These are phyloP conservation scores for Phylloscopus trochilus DNA, from an alignment of 2,113 vertebrate species.

Conservation along the genomic window DNA sequence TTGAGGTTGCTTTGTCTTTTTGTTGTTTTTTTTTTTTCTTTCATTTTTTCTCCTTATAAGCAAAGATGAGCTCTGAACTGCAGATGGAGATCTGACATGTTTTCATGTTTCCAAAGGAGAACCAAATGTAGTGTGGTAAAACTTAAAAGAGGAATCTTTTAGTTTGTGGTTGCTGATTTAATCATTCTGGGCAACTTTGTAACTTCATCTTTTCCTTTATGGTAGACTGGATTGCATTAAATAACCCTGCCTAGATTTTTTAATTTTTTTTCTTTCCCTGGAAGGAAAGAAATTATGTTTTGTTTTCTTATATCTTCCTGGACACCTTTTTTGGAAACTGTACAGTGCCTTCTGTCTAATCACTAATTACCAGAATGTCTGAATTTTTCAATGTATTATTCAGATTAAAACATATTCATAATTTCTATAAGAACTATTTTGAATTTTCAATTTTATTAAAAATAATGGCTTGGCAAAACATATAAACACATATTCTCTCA, in stretches of 20 bases:
- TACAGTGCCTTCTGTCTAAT: neutral
- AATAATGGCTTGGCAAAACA: neutral
- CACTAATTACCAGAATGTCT: neutral
- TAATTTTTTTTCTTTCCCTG: neutral
- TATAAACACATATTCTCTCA: neutral
- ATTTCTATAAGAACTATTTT: neutral
- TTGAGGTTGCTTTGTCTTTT: neutral
- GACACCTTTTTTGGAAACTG: neutral
- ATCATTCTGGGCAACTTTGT: neutral
- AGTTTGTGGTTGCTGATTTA: neutral
- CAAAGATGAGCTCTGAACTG: neutral
- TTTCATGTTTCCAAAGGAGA: slow-evolving; percentile 4
- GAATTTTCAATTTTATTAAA: neutral
- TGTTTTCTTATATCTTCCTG: neutral
- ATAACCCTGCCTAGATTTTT: neutral
- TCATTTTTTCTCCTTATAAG: fast-evolving
- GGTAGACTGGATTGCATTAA: neutral
- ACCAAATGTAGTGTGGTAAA: slow-evolving; percentile 1
- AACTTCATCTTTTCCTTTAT: neutral
- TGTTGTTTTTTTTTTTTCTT: neutral
- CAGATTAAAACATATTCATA: neutral
- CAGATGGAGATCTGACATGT: neutral
- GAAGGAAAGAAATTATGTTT: neutral
- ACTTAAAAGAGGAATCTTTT: slow-evolving; percentile 16
- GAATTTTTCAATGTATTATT: neutral